A percentile compares a stretch with the other conserved stretches of the same genome.
phyloP scores from a whole-genome alignment of 2,888 invertebrate species.

The Callyntrura sp. region DNA sequence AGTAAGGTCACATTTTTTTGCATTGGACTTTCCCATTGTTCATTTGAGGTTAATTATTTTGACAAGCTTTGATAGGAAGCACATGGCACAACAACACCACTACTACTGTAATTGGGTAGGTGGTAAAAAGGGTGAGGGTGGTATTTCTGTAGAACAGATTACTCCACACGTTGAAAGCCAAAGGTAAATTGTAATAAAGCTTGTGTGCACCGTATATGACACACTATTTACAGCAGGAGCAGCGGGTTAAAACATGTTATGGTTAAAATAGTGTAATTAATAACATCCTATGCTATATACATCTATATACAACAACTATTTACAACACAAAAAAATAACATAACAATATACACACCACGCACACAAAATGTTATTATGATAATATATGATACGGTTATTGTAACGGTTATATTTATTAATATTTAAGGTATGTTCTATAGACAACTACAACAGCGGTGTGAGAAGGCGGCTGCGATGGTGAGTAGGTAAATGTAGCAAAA shows the following conservation, averaged over 20 bases:
- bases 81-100: background rate
- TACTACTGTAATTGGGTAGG: constrained; percentile 30
- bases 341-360: constrained; percentile 28
- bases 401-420: constrained; percentile 10
- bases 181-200: background rate
- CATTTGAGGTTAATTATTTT: background rate
- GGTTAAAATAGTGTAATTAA: background rate
- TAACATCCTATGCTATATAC: constrained; percentile 1
- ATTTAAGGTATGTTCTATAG: background rate
- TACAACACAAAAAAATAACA: constrained; percentile 27
- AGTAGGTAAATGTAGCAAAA: constrained; percentile 53
- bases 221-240: constrained; percentile 34
- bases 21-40: constrained; percentile 1
- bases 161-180: constrained; percentile 33
- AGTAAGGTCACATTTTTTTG: constrained; percentile 12
- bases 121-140: background rate
- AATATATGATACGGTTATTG: background rate
- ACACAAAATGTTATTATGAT: background rate
- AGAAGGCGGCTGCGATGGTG: constrained; percentile 53
- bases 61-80: constrained; percentile 22
- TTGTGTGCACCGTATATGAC: constrained; percentile 14
- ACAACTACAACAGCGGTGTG: constrained; percentile 40
- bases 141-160: constrained; percentile 11
- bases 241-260: background rate
- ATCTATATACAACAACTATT: constrained; percentile 13